These are phyloP conservation scores for Leucoraja erinaceus DNA, from an alignment of 2,113 vertebrate genomes.

Conservation along the genomic window DNA sequence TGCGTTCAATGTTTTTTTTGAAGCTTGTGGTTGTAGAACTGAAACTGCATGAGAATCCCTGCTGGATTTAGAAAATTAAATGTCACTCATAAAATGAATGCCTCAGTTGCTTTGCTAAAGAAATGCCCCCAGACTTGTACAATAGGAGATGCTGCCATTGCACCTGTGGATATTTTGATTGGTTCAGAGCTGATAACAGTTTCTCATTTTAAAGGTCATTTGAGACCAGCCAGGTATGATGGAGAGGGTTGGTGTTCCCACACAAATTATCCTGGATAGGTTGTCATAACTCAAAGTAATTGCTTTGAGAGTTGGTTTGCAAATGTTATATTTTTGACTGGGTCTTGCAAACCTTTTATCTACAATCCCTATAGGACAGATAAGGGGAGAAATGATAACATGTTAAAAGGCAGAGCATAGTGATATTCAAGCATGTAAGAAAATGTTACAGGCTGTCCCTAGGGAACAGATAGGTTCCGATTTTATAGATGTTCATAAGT, in stretches of 20 bases:
- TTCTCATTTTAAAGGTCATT: neutral
- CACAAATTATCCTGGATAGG: neutral
- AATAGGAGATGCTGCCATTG: neutral
- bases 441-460: neutral
- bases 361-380: neutral
- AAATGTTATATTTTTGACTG: neutral
- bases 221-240: neutral
- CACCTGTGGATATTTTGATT: neutral
- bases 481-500: no score
- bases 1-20: neutral
- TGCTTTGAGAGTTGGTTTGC: slow-evolving; percentile 1
- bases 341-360: slow-evolving; percentile 9
- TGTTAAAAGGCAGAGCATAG: neutral
- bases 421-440: neutral
- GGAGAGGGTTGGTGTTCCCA: neutral
- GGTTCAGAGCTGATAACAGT: neutral
- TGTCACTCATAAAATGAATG: neutral
- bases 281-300: slow-evolving; percentile 1
- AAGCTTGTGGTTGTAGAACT: neutral
- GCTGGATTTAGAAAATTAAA: neutral
- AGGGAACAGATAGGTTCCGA: no score
- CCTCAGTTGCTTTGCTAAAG: neutral
- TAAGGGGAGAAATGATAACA: neutral
- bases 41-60: neutral
- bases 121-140: neutral